A percentile compares a stretch with the other conserved stretches of the same genome.
Conservation (phyloP, 92 coral and sea anemone species). For the Virgularia gustaviana region DNA sequence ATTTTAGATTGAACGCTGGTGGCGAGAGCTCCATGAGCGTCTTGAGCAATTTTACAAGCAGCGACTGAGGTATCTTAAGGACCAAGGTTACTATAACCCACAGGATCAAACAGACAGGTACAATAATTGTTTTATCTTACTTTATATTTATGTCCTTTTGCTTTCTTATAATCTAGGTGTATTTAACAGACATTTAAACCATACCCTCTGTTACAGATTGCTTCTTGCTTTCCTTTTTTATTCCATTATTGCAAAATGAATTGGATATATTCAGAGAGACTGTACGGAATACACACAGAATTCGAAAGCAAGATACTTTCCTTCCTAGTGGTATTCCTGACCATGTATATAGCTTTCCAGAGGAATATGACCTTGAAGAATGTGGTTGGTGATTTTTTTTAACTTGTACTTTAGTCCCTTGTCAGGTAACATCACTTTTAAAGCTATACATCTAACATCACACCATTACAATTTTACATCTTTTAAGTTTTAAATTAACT, state of each 20-base stretch:
- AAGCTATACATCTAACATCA: no score
- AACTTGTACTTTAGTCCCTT: no score
- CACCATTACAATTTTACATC: background rate
- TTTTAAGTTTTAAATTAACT: conserved; percentile 10
- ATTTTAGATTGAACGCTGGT: conserved; percentile 14
- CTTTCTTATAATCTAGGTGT: no score
- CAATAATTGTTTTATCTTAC: no score
- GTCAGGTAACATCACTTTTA: no score
- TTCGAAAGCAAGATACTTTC: conserved; percentile 7
- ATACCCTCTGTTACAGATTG: background rate
- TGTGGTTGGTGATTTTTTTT: no score
- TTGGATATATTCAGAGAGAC: background rate
- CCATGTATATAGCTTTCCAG: background rate
- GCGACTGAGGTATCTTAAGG: background rate
- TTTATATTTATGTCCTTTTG: no score
- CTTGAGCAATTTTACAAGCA: background rate
- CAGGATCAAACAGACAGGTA: conserved; percentile 1
- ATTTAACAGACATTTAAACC: background rate
- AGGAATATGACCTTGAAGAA: background rate
- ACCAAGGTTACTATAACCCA: conserved; percentile 10
- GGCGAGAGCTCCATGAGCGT: conserved; percentile 9
- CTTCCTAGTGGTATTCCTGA: conserved; percentile 1
- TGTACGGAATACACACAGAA: background rate
- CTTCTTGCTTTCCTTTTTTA: background rate
- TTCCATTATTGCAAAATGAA: background rate